phyloP scores from a whole-genome alignment of 2,888 invertebrate species.

The Xestia sexstrigata region DNA sequence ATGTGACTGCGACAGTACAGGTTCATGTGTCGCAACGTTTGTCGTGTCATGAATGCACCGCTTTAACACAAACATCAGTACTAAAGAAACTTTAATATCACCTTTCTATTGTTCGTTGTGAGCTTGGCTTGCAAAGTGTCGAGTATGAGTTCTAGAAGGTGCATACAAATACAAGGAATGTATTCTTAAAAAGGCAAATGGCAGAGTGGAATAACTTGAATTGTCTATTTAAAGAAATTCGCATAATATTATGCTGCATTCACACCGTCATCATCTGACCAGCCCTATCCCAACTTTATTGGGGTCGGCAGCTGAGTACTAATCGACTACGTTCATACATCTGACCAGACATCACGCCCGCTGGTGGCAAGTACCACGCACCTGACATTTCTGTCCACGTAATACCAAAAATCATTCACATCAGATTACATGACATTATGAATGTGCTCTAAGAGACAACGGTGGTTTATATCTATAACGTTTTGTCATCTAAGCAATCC shows the following conservation, averaged over 20 bases:
- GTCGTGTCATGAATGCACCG: conserved; percentile 49
- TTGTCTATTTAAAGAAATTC: neutral
- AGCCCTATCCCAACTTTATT: neutral
- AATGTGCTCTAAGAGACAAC: neutral
- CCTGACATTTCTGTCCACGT: neutral
- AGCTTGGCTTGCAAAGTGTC: conserved; percentile 45
- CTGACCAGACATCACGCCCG: neutral
- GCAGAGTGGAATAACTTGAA: neutral
- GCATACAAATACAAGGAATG: neutral
- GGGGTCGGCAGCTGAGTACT: neutral
- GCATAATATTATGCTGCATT: neutral
- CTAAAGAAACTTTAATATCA: conserved; percentile 56
- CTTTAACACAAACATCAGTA: conserved; percentile 45
- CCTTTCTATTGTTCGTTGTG: conserved; percentile 47
- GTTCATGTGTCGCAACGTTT: conserved; percentile 20
- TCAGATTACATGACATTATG: neutral
- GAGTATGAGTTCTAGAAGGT: conserved; percentile 2
- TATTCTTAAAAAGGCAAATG: neutral
- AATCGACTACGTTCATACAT: neutral
- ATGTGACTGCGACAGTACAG: conserved; percentile 17
- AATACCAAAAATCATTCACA: no score
- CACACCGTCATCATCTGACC: neutral
- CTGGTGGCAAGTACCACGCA: neutral
- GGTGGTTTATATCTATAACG: neutral
- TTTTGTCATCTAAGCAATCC: neutral